phyloP scores from a whole-genome alignment of 2,888 invertebrate species.

The Sarcophaga rosellei region DNA sequence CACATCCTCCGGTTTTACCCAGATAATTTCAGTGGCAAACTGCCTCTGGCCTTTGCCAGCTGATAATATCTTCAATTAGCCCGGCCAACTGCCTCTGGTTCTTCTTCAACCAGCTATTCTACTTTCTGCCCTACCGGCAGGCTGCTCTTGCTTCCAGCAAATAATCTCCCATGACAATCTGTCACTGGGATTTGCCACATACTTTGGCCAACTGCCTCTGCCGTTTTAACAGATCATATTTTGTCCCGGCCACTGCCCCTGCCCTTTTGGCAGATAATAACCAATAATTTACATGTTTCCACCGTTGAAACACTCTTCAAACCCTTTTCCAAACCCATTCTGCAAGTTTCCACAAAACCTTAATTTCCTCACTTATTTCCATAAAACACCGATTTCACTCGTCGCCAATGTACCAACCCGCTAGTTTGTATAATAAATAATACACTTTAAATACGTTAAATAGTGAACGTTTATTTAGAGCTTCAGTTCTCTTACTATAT shows the following conservation, averaged over 20 bases:
- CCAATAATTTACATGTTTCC: slow-evolving; percentile 24
- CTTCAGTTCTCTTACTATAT: no score
- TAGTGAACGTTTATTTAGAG: no score
- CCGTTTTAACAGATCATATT: slow-evolving; percentile 39
- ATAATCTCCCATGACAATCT: neutral
- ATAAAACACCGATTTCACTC: slow-evolving; percentile 43
- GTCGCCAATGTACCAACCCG: slow-evolving; percentile 44
- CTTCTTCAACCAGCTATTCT: slow-evolving; percentile 34
- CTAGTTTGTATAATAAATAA: no score
- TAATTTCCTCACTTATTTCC: slow-evolving; percentile 37
- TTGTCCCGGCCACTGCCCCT: slow-evolving; percentile 25
- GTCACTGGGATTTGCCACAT: slow-evolving; percentile 31
- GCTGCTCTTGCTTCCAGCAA: slow-evolving; percentile 9
- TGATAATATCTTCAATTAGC: slow-evolving; percentile 24
- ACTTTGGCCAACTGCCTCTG: slow-evolving; percentile 39
- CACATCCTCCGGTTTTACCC: neutral
- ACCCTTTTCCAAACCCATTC: slow-evolving; percentile 22
- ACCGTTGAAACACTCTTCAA: slow-evolving; percentile 23
- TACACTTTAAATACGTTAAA: no score
- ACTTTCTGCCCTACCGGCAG: neutral
- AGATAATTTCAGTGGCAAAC: slow-evolving; percentile 5
- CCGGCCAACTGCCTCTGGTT: slow-evolving; percentile 16
- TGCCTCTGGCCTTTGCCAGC: slow-evolving; percentile 38
- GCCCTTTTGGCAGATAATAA: slow-evolving; percentile 35
- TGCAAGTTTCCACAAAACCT: slow-evolving; percentile 24